Evolutionary conservation across 1,140 invertebrate genomes (phyloP), one percentile per base, ranked within the genome.

Genomic region (Drosophila yakuba): DNA sequence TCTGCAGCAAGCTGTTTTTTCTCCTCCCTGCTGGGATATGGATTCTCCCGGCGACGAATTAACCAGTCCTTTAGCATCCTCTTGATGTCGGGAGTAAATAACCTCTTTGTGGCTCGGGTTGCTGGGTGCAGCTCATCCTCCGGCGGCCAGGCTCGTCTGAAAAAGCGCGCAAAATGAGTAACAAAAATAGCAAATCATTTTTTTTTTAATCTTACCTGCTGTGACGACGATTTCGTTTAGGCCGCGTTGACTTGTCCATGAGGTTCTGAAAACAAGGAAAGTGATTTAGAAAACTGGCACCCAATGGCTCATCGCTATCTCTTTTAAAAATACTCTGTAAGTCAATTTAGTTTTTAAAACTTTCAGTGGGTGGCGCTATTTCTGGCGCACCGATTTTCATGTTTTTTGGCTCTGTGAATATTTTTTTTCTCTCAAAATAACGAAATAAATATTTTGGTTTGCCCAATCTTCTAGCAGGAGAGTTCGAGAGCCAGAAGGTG

Each of bases 51-150:
- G 69, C 95, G 92, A 7, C 95, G 93, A 5, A 96, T 94, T 11
- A 96, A 92, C 95, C 95, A 96, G 66, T 95, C 95, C 92, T 96
- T 96, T 11, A 96, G 91, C 91, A 94, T 95, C 51, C 94, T 93
- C 80, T 96, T 96, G 56, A 96, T 96, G 93, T 96, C 95, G 58
- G 95, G 95, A 11, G 95, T 96, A 83, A 96, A 96, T 3, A 96
- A 93, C 38, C 95, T 93, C 83, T 96, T 96, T 44, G 94, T 94
- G 35, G 94, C 94, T n/a, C 94, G 84, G 0, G 15, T 52, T n/a
- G 67, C 7, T 23, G 94, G 94, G 39, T 94, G 78, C 57, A 81
- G 52, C 44, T 84, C 76, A 44, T 91, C 81, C 60, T 91, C 89
- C 43, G 90, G 83, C 2, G 91, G 90, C 91, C 91, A 93, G 36